A percentile compares a stretch with the other conserved stretches of the same genome.
These are phyloP conservation scores for Enchytraeus crypticus DNA, from an alignment of 2,888 invertebrate species.

Conservation along the genomic window DNA sequence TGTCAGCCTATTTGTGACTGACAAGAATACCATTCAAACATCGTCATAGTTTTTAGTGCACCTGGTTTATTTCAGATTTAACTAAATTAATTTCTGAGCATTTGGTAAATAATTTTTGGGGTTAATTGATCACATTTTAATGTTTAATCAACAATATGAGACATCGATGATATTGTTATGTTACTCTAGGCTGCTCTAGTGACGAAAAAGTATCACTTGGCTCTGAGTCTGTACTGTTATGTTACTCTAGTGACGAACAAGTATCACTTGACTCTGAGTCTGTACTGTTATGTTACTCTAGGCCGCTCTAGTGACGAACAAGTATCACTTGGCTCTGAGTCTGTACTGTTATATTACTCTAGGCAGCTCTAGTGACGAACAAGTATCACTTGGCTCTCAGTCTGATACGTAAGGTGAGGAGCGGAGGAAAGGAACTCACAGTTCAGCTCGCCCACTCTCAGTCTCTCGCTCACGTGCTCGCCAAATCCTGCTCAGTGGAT, in stretches of 20 bases:
- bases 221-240: no score
- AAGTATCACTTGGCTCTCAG: conserved; percentile 49
- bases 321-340: conserved; percentile 49
- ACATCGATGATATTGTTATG: no score
- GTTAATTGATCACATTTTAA: neutral
- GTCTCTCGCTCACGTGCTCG: conserved; percentile 48
- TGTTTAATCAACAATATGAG: no score
- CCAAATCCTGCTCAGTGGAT: conserved; percentile 30
- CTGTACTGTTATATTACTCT: conserved; percentile 32
- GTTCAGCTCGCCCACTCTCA: conserved; percentile 38
- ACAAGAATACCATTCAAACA: no score
- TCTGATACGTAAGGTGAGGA: conserved; percentile 42
- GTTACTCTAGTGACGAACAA: no score
- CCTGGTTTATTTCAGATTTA: neutral
- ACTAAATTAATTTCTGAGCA: neutral
- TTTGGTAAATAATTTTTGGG: neutral
- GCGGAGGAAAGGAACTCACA: conserved; percentile 30
- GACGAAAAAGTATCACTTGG: conserved; percentile 29
- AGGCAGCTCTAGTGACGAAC: conserved; percentile 49
- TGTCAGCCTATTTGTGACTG: no score
- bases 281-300: no score
- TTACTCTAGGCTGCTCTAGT: conserved; percentile 46
- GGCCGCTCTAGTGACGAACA: no score
- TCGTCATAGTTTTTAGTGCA: no score
- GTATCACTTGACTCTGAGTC: neutral